Conservation (phyloP, 2,797 vertebrate species). For the Poecilia wingei region DNA sequence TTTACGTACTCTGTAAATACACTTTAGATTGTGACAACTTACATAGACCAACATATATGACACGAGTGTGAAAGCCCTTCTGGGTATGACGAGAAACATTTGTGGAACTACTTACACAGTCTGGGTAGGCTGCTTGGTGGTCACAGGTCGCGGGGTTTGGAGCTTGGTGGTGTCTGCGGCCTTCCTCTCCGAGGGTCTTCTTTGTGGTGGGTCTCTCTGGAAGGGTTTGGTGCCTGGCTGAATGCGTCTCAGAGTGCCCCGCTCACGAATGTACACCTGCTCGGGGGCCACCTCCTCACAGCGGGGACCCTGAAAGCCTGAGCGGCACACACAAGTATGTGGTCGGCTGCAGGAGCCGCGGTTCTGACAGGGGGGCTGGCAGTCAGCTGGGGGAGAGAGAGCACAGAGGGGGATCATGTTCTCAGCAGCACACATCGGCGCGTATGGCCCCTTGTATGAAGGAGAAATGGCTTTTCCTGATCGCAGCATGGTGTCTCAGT, state of each 20-base stretch:
- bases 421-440: constrained; percentile 57
- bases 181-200: constrained; percentile 58
- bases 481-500: constrained; percentile 52
- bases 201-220: constrained; percentile 73
- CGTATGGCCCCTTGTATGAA: constrained; percentile 33
- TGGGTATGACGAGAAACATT: constrained; percentile 24
- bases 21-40: not conserved
- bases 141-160: constrained; percentile 69
- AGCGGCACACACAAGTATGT: constrained; percentile 93
- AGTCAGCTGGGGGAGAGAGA: constrained; percentile 85
- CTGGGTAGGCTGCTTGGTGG: constrained; percentile 70
- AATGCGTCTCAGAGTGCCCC: constrained; percentile 76
- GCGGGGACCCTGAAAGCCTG: constrained; percentile 88
- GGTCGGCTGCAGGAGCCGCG: constrained; percentile 94
- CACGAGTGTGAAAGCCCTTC: not conserved
- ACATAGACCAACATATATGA: not conserved
- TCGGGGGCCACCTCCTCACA: constrained; percentile 92
- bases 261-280: constrained; percentile 89
- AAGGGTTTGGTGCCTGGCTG: constrained; percentile 70
- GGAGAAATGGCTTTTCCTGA: constrained; percentile 50
- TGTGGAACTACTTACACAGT: constrained; percentile 73
- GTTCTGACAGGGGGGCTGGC: constrained; percentile 94
- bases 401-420: constrained; percentile 61
- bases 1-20: not conserved
- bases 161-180: constrained; percentile 48